Conservation (phyloP, 2,113 vertebrate genomes). For the Ophthalmolycus amberensis region DNA sequence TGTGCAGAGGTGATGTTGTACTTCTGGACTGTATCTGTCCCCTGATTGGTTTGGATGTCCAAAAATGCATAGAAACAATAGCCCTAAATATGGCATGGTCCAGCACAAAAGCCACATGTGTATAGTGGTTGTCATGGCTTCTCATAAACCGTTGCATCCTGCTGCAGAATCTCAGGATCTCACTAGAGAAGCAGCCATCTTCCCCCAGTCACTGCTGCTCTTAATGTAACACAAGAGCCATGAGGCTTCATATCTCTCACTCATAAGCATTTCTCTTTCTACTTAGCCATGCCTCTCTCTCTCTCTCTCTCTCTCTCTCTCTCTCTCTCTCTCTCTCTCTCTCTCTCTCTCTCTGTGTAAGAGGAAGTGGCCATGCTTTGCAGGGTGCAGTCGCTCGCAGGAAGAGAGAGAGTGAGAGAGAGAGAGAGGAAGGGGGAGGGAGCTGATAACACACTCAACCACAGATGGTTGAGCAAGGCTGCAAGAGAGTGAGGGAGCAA, state of each 20-base stretch:
- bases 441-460: conserved; percentile 79
- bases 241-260: conserved; percentile 48
- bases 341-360: conserved; percentile 62
- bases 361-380: conserved; percentile 89
- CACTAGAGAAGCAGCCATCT: conserved; percentile 55
- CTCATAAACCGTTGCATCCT: conserved; percentile 2
- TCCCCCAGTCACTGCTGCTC: conserved; percentile 35
- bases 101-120: conserved; percentile 12
- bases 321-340: conserved; percentile 13
- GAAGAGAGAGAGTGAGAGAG: conserved; percentile 78
- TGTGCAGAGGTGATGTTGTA: neutral
- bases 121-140: conserved; percentile 9
- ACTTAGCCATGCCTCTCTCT: conserved; percentile 31
- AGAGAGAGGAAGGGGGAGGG: conserved; percentile 74
- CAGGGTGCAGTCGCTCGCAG: conserved; percentile 76
- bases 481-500: conserved; percentile 64
- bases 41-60: neutral
- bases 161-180: conserved; percentile 5
- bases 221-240: conserved; percentile 57
- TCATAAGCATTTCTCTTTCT: conserved; percentile 63
- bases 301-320: conserved; percentile 49
- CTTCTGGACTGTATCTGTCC: neutral
- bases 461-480: conserved; percentile 80
- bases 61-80: neutral
- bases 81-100: neutral